Base-by-base conservation (phyloP, 2,888 invertebrate species). In the Allophyes oxyacanthae region DNA sequence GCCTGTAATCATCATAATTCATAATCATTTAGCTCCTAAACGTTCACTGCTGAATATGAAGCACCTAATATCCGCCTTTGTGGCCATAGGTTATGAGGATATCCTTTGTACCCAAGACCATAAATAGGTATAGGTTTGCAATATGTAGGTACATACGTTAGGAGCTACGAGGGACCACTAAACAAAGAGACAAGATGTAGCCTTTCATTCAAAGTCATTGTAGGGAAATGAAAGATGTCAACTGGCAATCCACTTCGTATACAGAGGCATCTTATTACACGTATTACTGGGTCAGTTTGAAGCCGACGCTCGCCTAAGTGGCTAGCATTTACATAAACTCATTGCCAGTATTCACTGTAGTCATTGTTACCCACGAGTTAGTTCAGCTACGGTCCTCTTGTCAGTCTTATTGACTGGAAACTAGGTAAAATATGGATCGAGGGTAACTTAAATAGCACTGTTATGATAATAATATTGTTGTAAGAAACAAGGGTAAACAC, bases 251-350 rank as follows among this genome's bases (percentile, higher is more conserved):
- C 28, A 49, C n/a, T 49, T n/a, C 25, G 1, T 32, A 38, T 33
- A 64, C 46, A 56, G 59, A 36, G 9, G 49, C 26, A 26, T 55
- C 88, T 84, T 95, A 94, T 64, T 85, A 79, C 94, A 94, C 80
- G 95, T 95, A 65, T 91, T 81, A 68, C 55, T 68, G 13, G 50
- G 49, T 53, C 42, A 45, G 53, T 59, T 64, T 33, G 52, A 44
- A 54, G 44, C 43, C 56, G 10, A 14, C 43, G 15, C 43, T 63
- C 5, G 15, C 30, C 26, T 50, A 62, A 65, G 58, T 62, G 65
- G 52, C 44, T 20, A 40, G 28, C 38, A 70, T 70, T 70, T 59
- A 28, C 62, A 66, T 70, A 59, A 59, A 59, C 69, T 57, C 66
- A 68, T 64, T 54, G 44, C 33, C n/a, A n/a, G n/a, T 59, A 70